phyloP scores from a whole-genome alignment of 2,888 invertebrate genomes.

The Eilema griseolum region DNA sequence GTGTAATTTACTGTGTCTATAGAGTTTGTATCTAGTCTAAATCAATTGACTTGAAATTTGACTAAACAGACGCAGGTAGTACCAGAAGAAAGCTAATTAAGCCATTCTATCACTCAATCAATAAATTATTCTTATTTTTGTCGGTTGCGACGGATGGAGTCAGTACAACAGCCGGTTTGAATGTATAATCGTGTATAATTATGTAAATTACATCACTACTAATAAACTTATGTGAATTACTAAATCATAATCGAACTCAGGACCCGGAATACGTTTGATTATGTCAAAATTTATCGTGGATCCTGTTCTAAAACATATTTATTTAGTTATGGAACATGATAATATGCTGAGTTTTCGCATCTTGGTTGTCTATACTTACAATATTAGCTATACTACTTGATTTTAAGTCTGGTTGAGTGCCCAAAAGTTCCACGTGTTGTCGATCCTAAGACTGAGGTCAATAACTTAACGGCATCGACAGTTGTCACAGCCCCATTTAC shows the following conservation, averaged over 20 bases:
- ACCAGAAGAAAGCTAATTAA: background rate
- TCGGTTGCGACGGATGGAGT: background rate
- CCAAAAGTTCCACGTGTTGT: too few species aligned
- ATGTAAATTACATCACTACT: slow-evolving; percentile 1
- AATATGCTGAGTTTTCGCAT: too few species aligned
- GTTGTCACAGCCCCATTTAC: too few species aligned
- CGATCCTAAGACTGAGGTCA: too few species aligned
- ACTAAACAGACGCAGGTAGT: background rate
- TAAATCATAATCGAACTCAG: background rate
- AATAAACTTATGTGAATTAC: background rate
- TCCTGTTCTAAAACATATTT: background rate
- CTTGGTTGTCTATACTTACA: too few species aligned
- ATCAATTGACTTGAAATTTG: too few species aligned
- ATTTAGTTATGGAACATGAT: background rate
- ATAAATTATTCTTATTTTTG: background rate
- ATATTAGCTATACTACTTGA: too few species aligned
- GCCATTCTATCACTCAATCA: background rate
- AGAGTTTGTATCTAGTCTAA: too few species aligned
- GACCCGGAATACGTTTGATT: background rate
- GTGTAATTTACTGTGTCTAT: too few species aligned
- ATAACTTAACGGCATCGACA: too few species aligned
- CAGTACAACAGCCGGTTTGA: background rate
- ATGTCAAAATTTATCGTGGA: background rate
- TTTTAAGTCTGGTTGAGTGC: too few species aligned
- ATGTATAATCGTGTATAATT: background rate